Evolutionary conservation across 2,797 vertebrate species (phyloP).

Genomic region (Aulostomus chinensis): DNA sequence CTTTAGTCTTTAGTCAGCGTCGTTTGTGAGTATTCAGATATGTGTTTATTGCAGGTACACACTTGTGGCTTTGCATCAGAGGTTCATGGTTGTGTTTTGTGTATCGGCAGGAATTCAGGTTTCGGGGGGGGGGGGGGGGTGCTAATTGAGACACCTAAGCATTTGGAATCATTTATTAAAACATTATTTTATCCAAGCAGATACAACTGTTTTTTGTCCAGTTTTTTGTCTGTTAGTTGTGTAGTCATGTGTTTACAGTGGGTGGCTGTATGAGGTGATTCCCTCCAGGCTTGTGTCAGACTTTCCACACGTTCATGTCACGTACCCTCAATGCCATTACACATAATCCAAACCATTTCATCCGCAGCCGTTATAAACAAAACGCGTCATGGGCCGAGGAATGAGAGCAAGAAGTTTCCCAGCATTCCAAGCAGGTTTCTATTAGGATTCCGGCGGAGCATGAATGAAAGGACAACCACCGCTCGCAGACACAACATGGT

Average conservation of each 20-base stretch:
- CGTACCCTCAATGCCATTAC: conserved; percentile 29
- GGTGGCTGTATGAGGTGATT: conserved; percentile 35
- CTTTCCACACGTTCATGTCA: conserved; percentile 49
- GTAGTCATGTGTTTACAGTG: conserved; percentile 33
- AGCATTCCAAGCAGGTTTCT: conserved; percentile 47
- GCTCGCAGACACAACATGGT: conserved; percentile 61
- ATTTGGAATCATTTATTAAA: no score
- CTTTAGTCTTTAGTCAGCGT: no score
- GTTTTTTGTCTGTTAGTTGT: not conserved
- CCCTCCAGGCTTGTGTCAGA: conserved; percentile 47
- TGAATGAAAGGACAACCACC: conserved; percentile 13
- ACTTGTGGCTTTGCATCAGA: no score
- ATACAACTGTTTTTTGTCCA: not conserved
- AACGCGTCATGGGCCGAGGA: conserved; percentile 14
- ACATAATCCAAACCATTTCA: conserved; percentile 54
- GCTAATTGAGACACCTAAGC: no score
- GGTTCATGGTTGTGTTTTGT: no score
- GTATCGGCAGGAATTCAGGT: no score
- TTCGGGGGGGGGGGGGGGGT: no score
- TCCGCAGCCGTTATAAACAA: conserved; percentile 45
- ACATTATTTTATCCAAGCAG: conserved; percentile 20
- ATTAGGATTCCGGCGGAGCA: conserved; percentile 33
- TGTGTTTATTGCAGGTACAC: no score
- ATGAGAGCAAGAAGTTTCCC: conserved; percentile 34
- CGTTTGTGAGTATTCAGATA: no score